Percentiles rank a stretch among this genome's conserved stretches.
phyloP scores from a whole-genome alignment of 2,113 vertebrate species.

The Vicugna pacos region DNA sequence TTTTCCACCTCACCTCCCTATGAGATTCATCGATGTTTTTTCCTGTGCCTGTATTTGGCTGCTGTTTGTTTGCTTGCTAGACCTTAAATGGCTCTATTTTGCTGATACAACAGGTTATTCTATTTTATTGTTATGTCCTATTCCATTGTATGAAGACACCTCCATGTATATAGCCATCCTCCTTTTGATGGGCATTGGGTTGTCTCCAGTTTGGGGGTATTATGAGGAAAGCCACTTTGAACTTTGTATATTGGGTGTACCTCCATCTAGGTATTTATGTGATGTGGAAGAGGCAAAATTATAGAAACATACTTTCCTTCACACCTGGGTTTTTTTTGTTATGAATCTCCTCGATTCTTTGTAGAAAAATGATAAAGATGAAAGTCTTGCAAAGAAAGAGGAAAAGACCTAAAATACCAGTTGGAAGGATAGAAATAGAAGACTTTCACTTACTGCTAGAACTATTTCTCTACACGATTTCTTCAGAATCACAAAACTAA shows the following conservation, averaged over 20 bases:
- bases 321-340: background rate
- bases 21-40: conserved; percentile 11
- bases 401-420: background rate
- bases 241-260: background rate
- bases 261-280: background rate
- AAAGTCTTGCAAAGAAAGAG: background rate
- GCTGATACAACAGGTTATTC: background rate
- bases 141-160: background rate
- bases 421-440: background rate
- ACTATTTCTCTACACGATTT: background rate
- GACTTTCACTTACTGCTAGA: background rate
- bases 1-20: background rate
- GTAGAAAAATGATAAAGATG: background rate
- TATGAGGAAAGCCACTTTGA: background rate
- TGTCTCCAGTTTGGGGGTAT: background rate
- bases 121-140: background rate
- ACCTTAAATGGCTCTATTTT: background rate
- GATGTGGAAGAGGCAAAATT: background rate
- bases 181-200: background rate
- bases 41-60: background rate
- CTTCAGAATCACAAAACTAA: background rate
- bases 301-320: background rate
- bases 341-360: conserved; percentile 13
- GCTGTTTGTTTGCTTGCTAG: background rate
- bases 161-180: background rate